Percentiles rank a stretch among this genome's conserved stretches.
Evolutionary conservation across 2,888 invertebrate genomes (phyloP).

Genomic region (Ormyrus labotus): DNA sequence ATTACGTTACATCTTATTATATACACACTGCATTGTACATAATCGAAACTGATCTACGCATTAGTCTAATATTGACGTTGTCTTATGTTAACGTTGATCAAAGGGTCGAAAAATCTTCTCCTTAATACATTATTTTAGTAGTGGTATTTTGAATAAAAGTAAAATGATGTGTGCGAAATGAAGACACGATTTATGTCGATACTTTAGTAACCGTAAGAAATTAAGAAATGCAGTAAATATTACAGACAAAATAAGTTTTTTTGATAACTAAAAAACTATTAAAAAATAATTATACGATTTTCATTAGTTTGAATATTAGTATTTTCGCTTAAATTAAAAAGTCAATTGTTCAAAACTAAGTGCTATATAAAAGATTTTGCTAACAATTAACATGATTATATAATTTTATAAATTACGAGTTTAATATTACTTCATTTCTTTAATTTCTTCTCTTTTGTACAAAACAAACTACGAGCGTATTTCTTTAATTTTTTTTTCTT

Average conservation of each 20-base stretch:
- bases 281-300: too few relatives aligned
- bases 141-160: conserved; percentile 34
- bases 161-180: background rate
- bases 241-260: background rate
- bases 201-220: background rate
- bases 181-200: conserved; percentile 27
- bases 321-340: background rate
- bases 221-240: conserved; percentile 19
- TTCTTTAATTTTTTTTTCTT: background rate
- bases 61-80: conserved; percentile 35
- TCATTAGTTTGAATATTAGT: too few relatives aligned
- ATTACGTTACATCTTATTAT: conserved; percentile 67
- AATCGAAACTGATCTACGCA: conserved; percentile 55
- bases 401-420: conserved; percentile 1
- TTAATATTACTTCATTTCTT: conserved; percentile 45
- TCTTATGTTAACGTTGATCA: conserved; percentile 36
- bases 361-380: background rate
- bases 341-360: conserved; percentile 8
- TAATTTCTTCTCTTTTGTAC: conserved; percentile 39
- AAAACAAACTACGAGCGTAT: conserved; percentile 31
- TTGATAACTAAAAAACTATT: too few relatives aligned
- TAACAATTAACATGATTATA: conserved; percentile 7
- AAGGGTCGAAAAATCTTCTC: conserved; percentile 35
- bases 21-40: conserved; percentile 69
- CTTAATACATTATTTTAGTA: conserved; percentile 37